phyloP scores from a whole-genome alignment of 2,797 vertebrate species.

The Echeneis naucrates region DNA sequence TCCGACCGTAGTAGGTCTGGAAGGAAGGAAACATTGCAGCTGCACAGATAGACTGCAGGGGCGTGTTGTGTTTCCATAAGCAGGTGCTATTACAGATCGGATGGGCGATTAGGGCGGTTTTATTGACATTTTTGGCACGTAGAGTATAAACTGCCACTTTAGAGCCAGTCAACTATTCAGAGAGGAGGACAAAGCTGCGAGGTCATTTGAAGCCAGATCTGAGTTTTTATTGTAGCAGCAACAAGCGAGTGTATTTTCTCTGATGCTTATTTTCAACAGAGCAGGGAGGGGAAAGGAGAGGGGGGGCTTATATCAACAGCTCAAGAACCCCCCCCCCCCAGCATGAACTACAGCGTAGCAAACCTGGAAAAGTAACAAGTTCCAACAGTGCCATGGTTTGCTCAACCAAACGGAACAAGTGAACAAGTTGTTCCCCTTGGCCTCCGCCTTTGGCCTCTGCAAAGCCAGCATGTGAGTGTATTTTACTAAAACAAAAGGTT shows the following conservation, averaged over 20 bases:
- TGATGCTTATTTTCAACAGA: constrained; percentile 59
- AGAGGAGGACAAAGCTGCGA: constrained; percentile 53
- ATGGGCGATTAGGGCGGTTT: constrained; percentile 75
- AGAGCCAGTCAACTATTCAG: constrained; percentile 66
- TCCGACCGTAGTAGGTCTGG: constrained; percentile 59
- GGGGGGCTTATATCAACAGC: constrained; percentile 57
- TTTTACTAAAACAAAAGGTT: constrained; percentile 78
- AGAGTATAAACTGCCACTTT: constrained; percentile 73
- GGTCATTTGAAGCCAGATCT: constrained; percentile 59
- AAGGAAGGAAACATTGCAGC: constrained; percentile 71
- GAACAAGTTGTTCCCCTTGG: constrained; percentile 76
- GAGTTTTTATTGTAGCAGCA: constrained; percentile 44
- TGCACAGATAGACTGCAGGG: constrained; percentile 66
- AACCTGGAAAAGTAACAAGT: constrained; percentile 68
- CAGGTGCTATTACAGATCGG: constrained; percentile 81
- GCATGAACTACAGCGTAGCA: constrained; percentile 39
- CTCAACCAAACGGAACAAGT: constrained; percentile 75
- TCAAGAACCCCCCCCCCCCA: constrained; percentile 20
- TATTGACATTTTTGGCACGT: constrained; percentile 81
- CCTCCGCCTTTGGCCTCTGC: constrained; percentile 67
- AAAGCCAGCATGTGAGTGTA: constrained; percentile 67
- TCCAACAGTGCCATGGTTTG: constrained; percentile 69
- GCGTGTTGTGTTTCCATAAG: constrained; percentile 76
- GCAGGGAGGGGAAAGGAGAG: not conserved
- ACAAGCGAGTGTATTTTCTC: constrained; percentile 46